These are phyloP conservation scores for Bos javanicus DNA, from an alignment of 2,113 vertebrate genomes.

Conservation along the genomic window DNA sequence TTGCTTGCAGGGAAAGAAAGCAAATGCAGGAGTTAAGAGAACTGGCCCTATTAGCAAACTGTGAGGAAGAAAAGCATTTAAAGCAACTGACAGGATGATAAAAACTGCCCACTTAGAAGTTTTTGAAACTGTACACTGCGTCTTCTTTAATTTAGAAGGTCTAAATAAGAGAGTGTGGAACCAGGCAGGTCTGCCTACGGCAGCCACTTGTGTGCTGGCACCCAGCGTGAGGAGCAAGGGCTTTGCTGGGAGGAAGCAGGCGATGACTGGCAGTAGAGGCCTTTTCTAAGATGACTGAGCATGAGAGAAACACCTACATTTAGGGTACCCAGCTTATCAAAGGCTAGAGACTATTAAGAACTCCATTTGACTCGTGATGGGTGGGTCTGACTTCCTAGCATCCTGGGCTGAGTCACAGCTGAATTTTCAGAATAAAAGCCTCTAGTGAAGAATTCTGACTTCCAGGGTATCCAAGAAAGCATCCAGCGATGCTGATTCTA, in stretches of 20 bases:
- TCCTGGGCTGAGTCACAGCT: background rate
- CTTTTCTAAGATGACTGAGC: background rate
- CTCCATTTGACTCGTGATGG: background rate
- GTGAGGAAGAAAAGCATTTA: background rate
- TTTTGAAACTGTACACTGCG: constrained; percentile 3
- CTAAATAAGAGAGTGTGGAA: background rate
- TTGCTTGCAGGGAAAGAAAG: background rate
- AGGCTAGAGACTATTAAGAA: background rate
- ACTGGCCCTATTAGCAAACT: constrained; percentile 28
- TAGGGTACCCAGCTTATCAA: background rate
- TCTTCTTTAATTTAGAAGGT: background rate
- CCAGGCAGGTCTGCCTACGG: background rate
- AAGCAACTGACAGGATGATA: background rate
- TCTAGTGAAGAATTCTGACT: background rate
- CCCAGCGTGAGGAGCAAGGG: background rate
- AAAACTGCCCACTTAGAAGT: background rate
- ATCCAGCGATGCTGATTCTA: background rate
- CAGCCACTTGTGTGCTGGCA: background rate
- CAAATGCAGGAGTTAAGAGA: constrained; percentile 12
- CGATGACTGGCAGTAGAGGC: background rate
- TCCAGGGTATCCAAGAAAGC: background rate
- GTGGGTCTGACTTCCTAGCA: background rate
- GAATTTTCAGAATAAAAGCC: constrained; percentile 20
- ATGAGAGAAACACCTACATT: background rate
- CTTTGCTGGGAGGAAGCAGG: constrained; percentile 7